Evolutionary conservation across 2,113 vertebrate genomes (phyloP).

Genomic region (Sinocyclocheilus maitianheensis): DNA sequence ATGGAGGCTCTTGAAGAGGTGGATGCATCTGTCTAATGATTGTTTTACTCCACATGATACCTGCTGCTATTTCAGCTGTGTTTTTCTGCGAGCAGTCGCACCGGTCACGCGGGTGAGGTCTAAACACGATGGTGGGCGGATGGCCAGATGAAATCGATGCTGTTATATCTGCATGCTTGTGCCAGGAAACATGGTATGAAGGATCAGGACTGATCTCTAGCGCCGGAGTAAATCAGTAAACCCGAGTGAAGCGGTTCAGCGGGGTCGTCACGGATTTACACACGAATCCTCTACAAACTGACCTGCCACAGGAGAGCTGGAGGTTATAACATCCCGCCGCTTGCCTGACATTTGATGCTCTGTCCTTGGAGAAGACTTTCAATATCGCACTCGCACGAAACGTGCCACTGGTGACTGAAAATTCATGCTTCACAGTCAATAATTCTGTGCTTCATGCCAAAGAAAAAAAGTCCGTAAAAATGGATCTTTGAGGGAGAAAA

Average conservation of each 20-base stretch:
- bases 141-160: constrained; percentile 5
- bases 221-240: neutral
- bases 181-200: neutral
- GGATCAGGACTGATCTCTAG: neutral
- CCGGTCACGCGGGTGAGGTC: constrained; percentile 23
- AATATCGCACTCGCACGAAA: neutral
- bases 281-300: neutral
- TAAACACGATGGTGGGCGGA: constrained; percentile 37
- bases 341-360: neutral
- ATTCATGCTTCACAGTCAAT: neutral
- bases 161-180: constrained; percentile 24
- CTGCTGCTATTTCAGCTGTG: neutral
- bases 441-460: neutral
- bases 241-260: neutral
- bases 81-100: neutral
- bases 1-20: constrained; percentile 21
- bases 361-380: neutral
- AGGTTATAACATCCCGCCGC: neutral
- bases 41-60: constrained; percentile 8
- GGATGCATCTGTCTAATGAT: constrained; percentile 25
- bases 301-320: constrained; percentile 10
- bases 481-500: neutral
- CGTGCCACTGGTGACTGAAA: neutral
- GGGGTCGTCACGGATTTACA: neutral
- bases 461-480: neutral